Evolutionary conservation across 2,888 invertebrate species (phyloP).

Genomic region (Aphodius sticticus): DNA sequence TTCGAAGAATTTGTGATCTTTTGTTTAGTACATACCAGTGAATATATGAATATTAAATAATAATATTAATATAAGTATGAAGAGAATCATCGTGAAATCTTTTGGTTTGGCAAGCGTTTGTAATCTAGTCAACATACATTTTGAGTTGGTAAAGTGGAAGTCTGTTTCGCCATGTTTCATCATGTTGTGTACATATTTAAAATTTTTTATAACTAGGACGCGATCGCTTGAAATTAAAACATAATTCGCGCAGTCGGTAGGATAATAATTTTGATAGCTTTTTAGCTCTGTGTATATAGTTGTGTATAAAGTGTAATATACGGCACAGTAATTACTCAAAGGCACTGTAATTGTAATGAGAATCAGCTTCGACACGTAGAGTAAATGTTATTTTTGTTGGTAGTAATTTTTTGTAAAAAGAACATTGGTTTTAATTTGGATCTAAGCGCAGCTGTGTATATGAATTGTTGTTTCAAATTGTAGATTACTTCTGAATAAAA

Average conservation of each 20-base stretch:
- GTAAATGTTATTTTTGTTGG: background rate
- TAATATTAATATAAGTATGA: background rate
- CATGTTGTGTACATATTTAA: too few species aligned
- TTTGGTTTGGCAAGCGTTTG: background rate
- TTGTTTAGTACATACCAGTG: background rate
- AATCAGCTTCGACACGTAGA: background rate
- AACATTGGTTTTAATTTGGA: background rate
- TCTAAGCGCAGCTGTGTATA: background rate
- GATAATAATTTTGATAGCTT: background rate
- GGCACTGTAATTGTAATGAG: background rate
- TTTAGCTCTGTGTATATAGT: background rate
- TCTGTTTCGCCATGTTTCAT: too few species aligned
- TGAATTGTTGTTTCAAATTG: background rate
- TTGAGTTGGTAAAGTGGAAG: background rate
- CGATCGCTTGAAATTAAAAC: background rate
- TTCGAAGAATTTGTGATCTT: background rate
- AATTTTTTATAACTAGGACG: too few species aligned
- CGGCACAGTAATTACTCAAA: background rate
- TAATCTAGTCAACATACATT: background rate
- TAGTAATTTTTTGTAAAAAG: background rate
- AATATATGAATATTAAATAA: background rate
- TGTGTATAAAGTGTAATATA: background rate
- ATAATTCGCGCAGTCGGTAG: background rate
- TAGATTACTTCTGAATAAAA: background rate
- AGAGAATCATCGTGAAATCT: background rate